phyloP scores from a whole-genome alignment of 2,797 vertebrate species.

The Podarcis lilfordi region DNA sequence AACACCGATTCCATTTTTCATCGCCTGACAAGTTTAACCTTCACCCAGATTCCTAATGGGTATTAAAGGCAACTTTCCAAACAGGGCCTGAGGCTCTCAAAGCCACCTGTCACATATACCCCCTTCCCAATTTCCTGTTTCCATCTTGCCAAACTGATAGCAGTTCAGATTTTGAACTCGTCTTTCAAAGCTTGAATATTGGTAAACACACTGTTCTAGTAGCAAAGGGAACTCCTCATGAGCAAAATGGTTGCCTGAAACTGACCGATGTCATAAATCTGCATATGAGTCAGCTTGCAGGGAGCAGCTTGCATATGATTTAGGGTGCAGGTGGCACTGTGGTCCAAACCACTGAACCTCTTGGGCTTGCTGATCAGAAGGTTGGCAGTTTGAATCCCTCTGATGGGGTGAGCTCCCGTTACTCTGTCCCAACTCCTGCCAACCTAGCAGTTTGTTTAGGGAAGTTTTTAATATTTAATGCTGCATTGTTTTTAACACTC shows the following conservation, averaged over 20 bases:
- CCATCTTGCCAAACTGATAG: rapidly evolving
- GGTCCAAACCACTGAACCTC: too few relatives aligned
- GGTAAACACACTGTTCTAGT: not conserved
- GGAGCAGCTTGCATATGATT: not conserved
- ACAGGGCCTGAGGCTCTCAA: slow-evolving; percentile 52
- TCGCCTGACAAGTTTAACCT: slow-evolving; percentile 85
- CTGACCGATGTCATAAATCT: not conserved
- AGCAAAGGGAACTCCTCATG: not conserved
- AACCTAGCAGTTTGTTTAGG: too few relatives aligned
- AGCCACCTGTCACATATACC: not conserved
- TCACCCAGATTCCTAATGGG: slow-evolving; percentile 77
- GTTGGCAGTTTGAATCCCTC: too few relatives aligned
- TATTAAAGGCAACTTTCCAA: slow-evolving; percentile 71
- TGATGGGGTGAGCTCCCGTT: too few relatives aligned
- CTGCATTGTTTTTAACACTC: too few relatives aligned
- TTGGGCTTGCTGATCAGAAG: too few relatives aligned
- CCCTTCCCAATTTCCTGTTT: slow-evolving; percentile 11
- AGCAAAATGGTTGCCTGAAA: rapidly evolving
- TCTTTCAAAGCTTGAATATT: not conserved
- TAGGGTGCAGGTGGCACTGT: too few relatives aligned
- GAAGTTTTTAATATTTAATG: too few relatives aligned
- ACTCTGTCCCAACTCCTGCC: too few relatives aligned
- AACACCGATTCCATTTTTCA: slow-evolving; percentile 82
- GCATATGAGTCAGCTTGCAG: not conserved
- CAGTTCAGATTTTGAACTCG: not conserved